These are phyloP conservation scores for Nasalis larvatus DNA, from an alignment of 2,113 vertebrate species.

Conservation along the genomic window DNA sequence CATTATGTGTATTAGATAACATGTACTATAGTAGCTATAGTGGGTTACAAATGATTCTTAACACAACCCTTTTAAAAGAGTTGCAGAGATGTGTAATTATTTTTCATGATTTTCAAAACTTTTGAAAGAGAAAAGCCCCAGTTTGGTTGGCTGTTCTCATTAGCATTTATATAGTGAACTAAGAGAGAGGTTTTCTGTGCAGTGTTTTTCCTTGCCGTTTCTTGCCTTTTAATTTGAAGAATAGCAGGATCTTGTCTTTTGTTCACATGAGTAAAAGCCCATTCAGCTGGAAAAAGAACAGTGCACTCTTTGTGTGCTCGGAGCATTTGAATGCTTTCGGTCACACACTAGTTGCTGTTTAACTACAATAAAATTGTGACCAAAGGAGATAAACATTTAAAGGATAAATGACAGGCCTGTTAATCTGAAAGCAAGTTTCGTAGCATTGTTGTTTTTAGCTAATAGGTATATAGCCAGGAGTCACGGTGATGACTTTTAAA, in stretches of 20 bases:
- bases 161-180: conserved; percentile 80
- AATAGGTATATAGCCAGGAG: conserved; percentile 34
- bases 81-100: conserved; percentile 78
- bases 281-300: conserved; percentile 75
- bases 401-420: conserved; percentile 74
- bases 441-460: conserved; percentile 69
- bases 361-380: conserved; percentile 77
- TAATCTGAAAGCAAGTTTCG: conserved; percentile 67
- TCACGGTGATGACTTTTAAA: conserved; percentile 20
- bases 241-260: conserved; percentile 77
- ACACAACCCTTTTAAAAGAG: conserved; percentile 68
- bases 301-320: conserved; percentile 58
- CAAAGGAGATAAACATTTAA: conserved; percentile 75
- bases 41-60: neutral
- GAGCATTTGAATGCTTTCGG: conserved; percentile 53
- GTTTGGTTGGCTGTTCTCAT: conserved; percentile 62
- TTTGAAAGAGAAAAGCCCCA: conserved; percentile 68
- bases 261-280: conserved; percentile 69
- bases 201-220: conserved; percentile 71
- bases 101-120: conserved; percentile 78
- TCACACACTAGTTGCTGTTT: conserved; percentile 78
- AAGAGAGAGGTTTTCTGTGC: conserved; percentile 74
- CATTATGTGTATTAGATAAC: neutral
- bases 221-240: conserved; percentile 77
- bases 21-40: neutral